Conservation (phyloP, 2,113 vertebrate genomes). For the Lepidiolamprologus cunningtoni region DNA sequence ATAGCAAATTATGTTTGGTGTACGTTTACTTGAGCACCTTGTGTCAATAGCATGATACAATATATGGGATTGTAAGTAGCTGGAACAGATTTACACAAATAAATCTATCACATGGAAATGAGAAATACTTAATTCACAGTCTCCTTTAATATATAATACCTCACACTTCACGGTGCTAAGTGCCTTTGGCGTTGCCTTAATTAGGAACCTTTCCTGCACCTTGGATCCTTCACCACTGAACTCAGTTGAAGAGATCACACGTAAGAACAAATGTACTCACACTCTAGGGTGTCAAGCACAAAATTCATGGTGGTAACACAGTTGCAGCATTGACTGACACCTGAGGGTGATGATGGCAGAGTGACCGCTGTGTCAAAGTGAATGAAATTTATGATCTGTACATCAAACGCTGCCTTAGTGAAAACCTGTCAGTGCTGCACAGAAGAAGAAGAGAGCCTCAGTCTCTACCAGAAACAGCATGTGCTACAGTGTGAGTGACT, state of each 20-base stretch:
- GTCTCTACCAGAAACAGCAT: background rate
- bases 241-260: background rate
- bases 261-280: background rate
- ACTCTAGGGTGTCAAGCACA: background rate
- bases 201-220: conserved; percentile 20
- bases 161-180: background rate
- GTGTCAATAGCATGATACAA: background rate
- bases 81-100: conserved; percentile 51
- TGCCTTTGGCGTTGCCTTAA: conserved; percentile 23
- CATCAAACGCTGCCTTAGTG: background rate
- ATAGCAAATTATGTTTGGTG: background rate
- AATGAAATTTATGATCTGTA: background rate
- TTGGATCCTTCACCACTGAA: background rate
- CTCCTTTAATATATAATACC: conserved; percentile 55
- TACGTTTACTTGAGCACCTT: background rate
- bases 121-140: conserved; percentile 50
- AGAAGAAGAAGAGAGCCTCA: background rate
- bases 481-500: background rate
- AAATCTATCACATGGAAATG: conserved; percentile 32
- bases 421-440: background rate
- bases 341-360: background rate
- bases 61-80: background rate
- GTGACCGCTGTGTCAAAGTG: conserved; percentile 1
- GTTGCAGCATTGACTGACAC: background rate
- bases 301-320: background rate